Evolutionary conservation across 2,797 vertebrate genomes (phyloP).

Genomic region (Neopelma chrysocephalum): DNA sequence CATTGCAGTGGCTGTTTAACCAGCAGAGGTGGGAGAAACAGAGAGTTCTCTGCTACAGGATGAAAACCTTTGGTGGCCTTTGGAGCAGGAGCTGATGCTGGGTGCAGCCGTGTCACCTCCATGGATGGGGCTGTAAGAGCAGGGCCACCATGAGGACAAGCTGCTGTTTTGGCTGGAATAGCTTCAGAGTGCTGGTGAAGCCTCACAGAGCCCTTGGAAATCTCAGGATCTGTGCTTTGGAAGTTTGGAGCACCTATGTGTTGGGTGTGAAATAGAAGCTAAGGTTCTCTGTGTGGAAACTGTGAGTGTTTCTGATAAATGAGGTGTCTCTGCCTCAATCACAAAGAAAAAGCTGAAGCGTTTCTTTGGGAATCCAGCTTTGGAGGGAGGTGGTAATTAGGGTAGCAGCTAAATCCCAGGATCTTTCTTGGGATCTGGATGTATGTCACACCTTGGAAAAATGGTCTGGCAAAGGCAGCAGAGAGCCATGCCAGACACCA

Average conservation of each 20-base stretch:
- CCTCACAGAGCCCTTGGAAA: not conserved
- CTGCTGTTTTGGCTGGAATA: not conserved
- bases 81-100: not conserved
- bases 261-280: not conserved
- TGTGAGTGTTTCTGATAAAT: not conserved
- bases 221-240: not conserved
- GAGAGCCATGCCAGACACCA: not conserved
- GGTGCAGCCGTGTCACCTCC: rapidly evolving
- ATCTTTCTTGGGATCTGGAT: not conserved
- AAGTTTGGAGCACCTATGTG: not conserved
- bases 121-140: not conserved
- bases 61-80: not conserved
- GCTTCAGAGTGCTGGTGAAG: not conserved
- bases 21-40: not conserved
- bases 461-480: not conserved
- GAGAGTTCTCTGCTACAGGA: not conserved
- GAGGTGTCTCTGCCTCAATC: not conserved
- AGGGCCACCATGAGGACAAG: not conserved
- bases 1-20: not conserved
- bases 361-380: not conserved
- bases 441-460: not conserved
- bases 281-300: not conserved
- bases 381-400: not conserved
- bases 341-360: not conserved
- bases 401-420: not conserved